Evolutionary conservation across 2,888 invertebrate genomes (phyloP), one percentile per base, ranked within the genome.

Genomic region (Ecliptopera silaceata): DNA sequence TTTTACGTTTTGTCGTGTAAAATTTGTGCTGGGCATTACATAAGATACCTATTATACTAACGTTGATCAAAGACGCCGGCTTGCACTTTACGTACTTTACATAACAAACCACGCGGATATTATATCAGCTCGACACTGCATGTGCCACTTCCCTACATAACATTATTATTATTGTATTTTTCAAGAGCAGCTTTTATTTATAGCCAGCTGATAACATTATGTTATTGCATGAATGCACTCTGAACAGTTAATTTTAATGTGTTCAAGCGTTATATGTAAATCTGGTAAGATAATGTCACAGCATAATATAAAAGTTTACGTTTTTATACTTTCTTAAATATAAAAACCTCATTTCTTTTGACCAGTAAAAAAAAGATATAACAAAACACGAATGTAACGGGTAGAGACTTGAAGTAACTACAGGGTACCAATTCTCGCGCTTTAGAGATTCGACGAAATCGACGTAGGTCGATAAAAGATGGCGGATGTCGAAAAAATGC

Each of bases 41-140:
- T 74, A 75, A 78, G 59, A n/a, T n/a, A n/a, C n/a, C n/a, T n/a
- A n/a, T n/a, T n/a, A n/a, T n/a, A 56, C 65, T 68, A 66, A 69
- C 68, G 29, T 52, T 44, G 59, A 56, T 68, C 66, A 70, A 70
- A 70, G 67, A 64, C 50, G 46, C 22, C 55, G 20, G 53, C 38
- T 51, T 43, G 51, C 42, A 52, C 44, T 51, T 22, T 5, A 22
- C 44, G 47, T 53, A 39, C 49, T 44, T 77, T 77, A 77, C 71
- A 73, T 78, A 77, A 79, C 67, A 69, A 65, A 70, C 64, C 70
- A 66, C 68, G 56, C 56, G 59, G 71, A 70, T 74, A 73, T 73
- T 71, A 71, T 73, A 70, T 70, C 63, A 66, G 68, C 60, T 42
- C 17, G 13, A 36, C 38, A 1, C 15, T 15, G 12, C 26, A 5